Evolutionary conservation across 2,888 invertebrate species (phyloP).

Genomic region (Allygus modestus): DNA sequence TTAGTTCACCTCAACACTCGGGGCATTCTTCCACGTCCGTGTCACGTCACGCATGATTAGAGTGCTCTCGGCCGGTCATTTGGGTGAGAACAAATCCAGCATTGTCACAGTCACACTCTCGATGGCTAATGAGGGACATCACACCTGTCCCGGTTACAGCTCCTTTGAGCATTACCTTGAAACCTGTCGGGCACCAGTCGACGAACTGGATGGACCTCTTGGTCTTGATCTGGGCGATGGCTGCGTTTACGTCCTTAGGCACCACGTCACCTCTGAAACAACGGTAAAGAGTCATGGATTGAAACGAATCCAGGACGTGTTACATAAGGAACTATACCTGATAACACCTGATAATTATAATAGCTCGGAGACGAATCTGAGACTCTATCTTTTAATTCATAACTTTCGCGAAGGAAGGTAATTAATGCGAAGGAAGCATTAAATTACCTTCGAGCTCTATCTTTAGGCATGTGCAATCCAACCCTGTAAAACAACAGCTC

Average conservation of each 20-base stretch:
- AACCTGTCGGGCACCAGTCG: conserved; percentile 75
- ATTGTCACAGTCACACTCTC: conserved; percentile 34
- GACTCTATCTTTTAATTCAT: no score
- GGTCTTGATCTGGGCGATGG: conserved; percentile 80
- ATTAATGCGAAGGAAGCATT: no score
- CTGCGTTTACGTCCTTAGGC: conserved; percentile 80
- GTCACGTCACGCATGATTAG: conserved; percentile 1
- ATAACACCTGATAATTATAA: no score
- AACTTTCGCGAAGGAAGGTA: no score
- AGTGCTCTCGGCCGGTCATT: background rate
- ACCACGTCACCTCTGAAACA: conserved; percentile 79
- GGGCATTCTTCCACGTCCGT: conserved; percentile 1
- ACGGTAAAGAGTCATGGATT: no score
- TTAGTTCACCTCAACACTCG: background rate
- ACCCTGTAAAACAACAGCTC: no score
- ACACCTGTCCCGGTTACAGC: no score
- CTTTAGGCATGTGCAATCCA: no score
- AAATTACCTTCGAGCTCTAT: no score
- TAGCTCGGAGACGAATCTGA: no score
- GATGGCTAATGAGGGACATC: background rate
- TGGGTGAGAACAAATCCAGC: conserved; percentile 11
- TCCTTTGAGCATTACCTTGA: conserved; percentile 73
- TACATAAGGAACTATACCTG: no score
- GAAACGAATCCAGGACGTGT: no score
- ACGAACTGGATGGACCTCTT: conserved; percentile 79